Evolutionary conservation across 2,888 invertebrate species (phyloP).

Genomic region (Thera obeliscata): DNA sequence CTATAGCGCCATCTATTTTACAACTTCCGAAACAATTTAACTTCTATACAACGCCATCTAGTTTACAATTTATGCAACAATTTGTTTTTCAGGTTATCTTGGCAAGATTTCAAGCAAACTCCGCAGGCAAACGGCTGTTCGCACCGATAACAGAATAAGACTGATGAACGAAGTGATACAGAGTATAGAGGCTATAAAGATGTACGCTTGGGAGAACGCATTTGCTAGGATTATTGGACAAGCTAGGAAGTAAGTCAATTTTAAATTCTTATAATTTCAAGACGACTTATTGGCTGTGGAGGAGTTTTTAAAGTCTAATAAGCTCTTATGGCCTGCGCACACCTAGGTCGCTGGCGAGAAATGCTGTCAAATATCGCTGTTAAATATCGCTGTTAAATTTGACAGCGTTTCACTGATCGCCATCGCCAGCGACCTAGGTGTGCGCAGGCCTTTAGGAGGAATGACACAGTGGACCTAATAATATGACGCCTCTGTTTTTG

Average conservation of each 20-base stretch:
- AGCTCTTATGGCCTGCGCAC: too few relatives aligned
- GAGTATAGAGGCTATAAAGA: conserved; percentile 93
- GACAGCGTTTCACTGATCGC: too few relatives aligned
- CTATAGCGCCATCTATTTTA: conserved; percentile 1
- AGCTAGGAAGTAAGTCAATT: conserved; percentile 89
- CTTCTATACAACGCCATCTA: not conserved
- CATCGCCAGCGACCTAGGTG: too few relatives aligned
- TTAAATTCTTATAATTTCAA: too few relatives aligned
- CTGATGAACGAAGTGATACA: conserved; percentile 95
- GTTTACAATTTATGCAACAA: not conserved
- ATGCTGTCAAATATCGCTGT: too few relatives aligned
- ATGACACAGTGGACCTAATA: too few relatives aligned
- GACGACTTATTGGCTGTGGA: too few relatives aligned
- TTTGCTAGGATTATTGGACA: conserved; percentile 89
- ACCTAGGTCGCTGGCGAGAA: too few relatives aligned
- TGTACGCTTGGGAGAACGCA: conserved; percentile 95
- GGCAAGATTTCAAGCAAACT: conserved; percentile 88
- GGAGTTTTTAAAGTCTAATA: too few relatives aligned
- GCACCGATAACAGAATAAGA: conserved; percentile 93
- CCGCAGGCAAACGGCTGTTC: conserved; percentile 88
- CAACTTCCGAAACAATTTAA: not conserved
- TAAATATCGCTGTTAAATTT: too few relatives aligned
- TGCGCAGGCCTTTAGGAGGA: too few relatives aligned
- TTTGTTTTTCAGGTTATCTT: conserved; percentile 81
- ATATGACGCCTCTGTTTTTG: too few relatives aligned